Evolutionary conservation across 2,797 vertebrate species (phyloP).

Genomic region (Chelmon rostratus): DNA sequence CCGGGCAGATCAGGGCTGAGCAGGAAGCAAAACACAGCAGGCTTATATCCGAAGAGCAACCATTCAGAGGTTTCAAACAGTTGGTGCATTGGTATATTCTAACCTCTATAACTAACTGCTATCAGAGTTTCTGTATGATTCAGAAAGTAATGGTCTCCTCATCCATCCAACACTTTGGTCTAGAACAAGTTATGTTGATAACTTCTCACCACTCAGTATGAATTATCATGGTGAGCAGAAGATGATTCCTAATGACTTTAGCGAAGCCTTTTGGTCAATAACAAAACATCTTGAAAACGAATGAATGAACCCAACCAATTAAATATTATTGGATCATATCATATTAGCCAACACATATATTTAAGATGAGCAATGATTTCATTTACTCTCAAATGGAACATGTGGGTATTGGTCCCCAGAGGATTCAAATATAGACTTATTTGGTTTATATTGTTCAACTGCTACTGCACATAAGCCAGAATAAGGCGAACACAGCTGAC

Average conservation of each 20-base stretch:
- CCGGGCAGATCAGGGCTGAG: constrained; percentile 78
- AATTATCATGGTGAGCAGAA: neutral
- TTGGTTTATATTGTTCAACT: neutral
- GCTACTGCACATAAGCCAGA: neutral
- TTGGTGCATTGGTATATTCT: neutral
- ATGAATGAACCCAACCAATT: neutral
- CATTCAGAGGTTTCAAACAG: neutral
- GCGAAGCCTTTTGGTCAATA: neutral
- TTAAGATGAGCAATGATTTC: neutral
- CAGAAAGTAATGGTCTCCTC: neutral
- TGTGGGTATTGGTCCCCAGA: too few species aligned
- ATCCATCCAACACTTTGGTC: neutral
- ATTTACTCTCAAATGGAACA: neutral
- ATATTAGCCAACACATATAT: neutral
- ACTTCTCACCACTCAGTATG: too few species aligned
- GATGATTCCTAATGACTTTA: neutral
- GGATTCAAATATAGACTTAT: neutral
- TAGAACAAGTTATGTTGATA: neutral
- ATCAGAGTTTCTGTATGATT: neutral
- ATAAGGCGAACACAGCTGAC: neutral
- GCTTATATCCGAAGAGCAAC: neutral
- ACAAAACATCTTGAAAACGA: neutral
- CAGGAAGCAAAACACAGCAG: constrained; percentile 8
- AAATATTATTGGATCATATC: neutral
- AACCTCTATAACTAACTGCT: neutral